Percentiles rank a stretch among this genome's conserved stretches.
Conservation (phyloP, 53 echinoderm and acorn worm genomes). For the Apostichopus leukothele region DNA sequence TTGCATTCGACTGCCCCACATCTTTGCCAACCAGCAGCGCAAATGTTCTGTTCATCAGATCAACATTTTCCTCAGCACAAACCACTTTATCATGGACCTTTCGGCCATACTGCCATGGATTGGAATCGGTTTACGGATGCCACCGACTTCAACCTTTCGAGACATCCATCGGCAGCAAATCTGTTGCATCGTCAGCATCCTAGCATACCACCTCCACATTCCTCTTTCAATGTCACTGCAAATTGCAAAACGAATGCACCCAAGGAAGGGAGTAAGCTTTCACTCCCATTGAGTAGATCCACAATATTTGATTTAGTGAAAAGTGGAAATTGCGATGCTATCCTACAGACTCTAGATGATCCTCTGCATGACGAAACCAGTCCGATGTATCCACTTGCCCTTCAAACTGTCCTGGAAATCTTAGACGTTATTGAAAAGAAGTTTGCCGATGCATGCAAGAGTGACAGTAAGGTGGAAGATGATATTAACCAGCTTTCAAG, state of each 20-base stretch:
- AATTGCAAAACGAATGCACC: not conserved
- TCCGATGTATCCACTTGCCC: conserved; percentile 30
- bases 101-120: not conserved
- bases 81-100: conserved; percentile 6
- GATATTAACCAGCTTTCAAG: conserved; percentile 7
- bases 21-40: not conserved
- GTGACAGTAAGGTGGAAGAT: conserved; percentile 4
- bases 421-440: conserved; percentile 35
- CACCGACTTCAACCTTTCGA: not conserved
- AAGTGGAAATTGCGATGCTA: conserved; percentile 16
- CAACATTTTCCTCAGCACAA: not conserved
- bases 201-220: not conserved
- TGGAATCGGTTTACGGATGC: not conserved
- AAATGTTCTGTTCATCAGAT: conserved; percentile 1
- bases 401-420: conserved; percentile 31
- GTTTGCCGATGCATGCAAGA: conserved; percentile 6
- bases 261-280: not conserved
- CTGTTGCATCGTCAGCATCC: not conserved
- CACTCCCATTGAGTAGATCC: conserved; percentile 28
- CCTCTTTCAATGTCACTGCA: not conserved
- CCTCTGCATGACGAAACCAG: conserved; percentile 38
- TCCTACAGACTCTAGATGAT: not conserved
- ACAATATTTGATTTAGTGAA: conserved; percentile 27
- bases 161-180: not conserved
- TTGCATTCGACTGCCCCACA: conserved; percentile 2